Conservation (phyloP, 2,797 vertebrate genomes). For the Apogon hyalosoma region DNA sequence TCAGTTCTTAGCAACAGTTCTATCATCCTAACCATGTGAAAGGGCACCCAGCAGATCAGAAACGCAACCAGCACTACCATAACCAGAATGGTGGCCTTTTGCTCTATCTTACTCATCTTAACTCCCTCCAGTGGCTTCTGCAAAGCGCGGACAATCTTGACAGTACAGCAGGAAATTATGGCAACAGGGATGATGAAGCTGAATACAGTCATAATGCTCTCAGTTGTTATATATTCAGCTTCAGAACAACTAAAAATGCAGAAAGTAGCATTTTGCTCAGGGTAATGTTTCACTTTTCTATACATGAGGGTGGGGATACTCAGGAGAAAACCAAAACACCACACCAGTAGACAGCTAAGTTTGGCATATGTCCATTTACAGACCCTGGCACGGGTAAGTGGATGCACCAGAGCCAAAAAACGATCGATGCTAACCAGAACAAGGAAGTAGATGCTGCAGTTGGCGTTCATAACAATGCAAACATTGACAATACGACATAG, state of each 20-base stretch:
- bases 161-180: conserved; percentile 82
- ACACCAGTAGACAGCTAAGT: conserved; percentile 80
- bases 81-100: conserved; percentile 80
- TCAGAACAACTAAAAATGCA: rapidly evolving
- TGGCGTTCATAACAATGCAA: conserved; percentile 76
- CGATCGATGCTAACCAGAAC: conserved; percentile 85
- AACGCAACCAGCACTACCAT: conserved; percentile 82
- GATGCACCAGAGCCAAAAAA: conserved; percentile 78
- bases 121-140: conserved; percentile 10
- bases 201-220: conserved; percentile 46
- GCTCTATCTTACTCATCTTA: conserved; percentile 48
- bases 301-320: conserved; percentile 76
- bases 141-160: conserved; percentile 79
- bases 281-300: conserved; percentile 54
- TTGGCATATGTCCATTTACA: conserved; percentile 73
- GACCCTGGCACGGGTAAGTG: conserved; percentile 67
- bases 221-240: not conserved
- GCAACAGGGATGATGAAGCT: conserved; percentile 81
- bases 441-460: conserved; percentile 87
- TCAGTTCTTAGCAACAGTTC: not conserved
- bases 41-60: conserved; percentile 87
- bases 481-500: conserved; percentile 78
- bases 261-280: not conserved
- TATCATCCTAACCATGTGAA: conserved; percentile 75
- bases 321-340: conserved; percentile 77